Percentiles rank a stretch among this genome's conserved stretches.
phyloP scores from a whole-genome alignment of 2,888 invertebrate species.

The Dicyrtoma fusca region DNA sequence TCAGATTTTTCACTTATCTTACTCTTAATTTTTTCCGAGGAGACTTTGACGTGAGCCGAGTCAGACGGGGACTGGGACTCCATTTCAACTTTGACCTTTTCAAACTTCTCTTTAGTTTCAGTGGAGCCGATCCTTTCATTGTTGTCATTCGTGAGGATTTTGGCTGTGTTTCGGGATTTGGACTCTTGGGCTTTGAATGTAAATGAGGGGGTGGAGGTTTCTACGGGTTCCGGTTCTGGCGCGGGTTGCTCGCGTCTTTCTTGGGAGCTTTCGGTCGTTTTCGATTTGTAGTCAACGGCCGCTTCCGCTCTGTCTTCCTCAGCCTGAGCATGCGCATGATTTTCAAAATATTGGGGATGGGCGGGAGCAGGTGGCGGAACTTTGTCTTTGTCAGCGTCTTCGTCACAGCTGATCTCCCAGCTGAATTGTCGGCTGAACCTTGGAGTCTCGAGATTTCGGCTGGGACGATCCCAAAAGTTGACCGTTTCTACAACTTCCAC shows the following conservation, averaged over 20 bases:
- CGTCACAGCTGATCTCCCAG: slow-evolving; percentile 25
- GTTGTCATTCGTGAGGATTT: slow-evolving; percentile 10
- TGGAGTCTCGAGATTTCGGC: slow-evolving; percentile 11
- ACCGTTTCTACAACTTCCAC: slow-evolving; percentile 9
- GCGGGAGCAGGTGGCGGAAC: background rate
- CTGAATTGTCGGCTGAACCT: slow-evolving; percentile 25
- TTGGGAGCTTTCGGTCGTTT: slow-evolving; percentile 6
- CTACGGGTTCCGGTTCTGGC: background rate
- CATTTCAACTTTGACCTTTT: no score
- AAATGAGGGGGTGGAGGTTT: background rate
- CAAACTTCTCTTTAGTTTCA: no score
- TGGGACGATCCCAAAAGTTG: slow-evolving; percentile 34
- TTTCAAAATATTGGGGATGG: no score
- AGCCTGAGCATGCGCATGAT: no score
- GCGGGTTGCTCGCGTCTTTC: slow-evolving; percentile 21
- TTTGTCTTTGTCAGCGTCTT: slow-evolving; percentile 4
- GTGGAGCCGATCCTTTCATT: no score
- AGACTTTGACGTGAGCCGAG: slow-evolving; percentile 5
- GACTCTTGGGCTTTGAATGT: no score
- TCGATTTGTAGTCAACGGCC: background rate
- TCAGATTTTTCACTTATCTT: no score
- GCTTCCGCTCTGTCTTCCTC: no score
- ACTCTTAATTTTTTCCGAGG: background rate
- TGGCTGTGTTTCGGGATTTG: slow-evolving; percentile 11
- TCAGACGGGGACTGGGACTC: no score